Evolutionary conservation across 2,113 vertebrate genomes (phyloP).

Genomic region (Origma solitaria): DNA sequence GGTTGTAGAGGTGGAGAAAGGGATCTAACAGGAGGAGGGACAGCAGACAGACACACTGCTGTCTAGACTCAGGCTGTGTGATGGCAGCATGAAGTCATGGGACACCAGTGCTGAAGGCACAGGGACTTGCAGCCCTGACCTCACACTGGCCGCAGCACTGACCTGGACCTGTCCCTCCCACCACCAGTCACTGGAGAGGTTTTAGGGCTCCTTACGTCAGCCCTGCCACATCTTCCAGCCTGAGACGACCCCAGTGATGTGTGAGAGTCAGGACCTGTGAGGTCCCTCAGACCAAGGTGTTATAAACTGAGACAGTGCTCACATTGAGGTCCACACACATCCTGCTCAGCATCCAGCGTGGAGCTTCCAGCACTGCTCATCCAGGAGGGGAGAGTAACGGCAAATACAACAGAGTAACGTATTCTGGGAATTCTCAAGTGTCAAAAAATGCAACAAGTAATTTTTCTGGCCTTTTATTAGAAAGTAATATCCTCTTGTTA

Average conservation of each 20-base stretch:
- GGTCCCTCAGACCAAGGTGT: background rate
- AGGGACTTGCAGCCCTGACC: background rate
- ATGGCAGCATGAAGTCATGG: fast-evolving
- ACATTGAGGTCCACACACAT: fast-evolving
- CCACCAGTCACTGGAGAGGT: background rate
- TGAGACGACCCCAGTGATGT: background rate
- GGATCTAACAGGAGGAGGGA: background rate
- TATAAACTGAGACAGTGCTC: background rate
- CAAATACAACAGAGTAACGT: background rate
- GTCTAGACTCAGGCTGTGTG: no score
- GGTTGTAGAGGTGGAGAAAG: background rate
- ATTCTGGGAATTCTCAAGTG: background rate
- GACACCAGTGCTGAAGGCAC: background rate
- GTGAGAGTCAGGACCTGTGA: background rate
- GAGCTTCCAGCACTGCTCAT: background rate
- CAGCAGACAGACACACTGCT: background rate
- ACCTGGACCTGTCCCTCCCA: background rate
- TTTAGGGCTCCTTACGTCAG: fast-evolving
- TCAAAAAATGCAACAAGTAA: background rate
- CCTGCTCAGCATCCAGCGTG: fast-evolving
- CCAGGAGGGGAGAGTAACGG: background rate
- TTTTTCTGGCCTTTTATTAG: conserved; percentile 71
- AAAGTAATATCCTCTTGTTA: conserved; percentile 74
- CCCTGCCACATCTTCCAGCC: background rate
- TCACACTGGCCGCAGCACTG: fast-evolving